Conservation (phyloP, 2,113 vertebrate genomes). For the Brienomyrus brachyistius region DNA sequence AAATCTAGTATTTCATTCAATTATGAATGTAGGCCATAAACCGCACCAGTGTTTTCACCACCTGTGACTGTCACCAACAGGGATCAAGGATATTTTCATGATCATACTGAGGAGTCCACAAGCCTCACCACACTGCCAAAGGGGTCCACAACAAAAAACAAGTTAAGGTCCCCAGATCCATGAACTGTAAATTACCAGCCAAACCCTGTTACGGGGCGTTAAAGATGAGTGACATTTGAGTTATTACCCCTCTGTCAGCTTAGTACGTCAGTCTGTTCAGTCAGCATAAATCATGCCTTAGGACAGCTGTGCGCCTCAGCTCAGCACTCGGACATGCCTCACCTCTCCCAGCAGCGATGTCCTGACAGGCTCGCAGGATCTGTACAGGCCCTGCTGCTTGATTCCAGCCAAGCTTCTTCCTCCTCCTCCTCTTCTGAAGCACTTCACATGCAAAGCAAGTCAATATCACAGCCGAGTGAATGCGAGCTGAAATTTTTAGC, state of each 20-base stretch:
- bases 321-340: not conserved
- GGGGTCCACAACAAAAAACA: not conserved
- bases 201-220: not conserved
- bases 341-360: constrained; percentile 78
- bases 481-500: not conserved
- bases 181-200: not conserved
- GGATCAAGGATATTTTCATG: not conserved
- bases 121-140: not conserved
- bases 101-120: not conserved
- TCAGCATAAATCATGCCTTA: not conserved
- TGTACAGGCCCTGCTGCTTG: constrained; percentile 72
- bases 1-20: not conserved
- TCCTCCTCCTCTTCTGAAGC: constrained; percentile 73
- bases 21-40: not conserved
- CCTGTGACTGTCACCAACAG: not conserved
- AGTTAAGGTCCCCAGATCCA: not conserved
- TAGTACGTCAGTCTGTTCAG: not conserved
- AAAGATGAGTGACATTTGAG: not conserved
- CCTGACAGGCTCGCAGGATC: constrained; percentile 75
- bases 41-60: not conserved
- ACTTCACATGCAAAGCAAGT: constrained; percentile 47
- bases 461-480: not conserved
- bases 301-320: not conserved
- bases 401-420: constrained; percentile 64
- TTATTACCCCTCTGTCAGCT: not conserved